Conservation (phyloP, 1,140 invertebrate genomes). For the Zaprionus taronus region DNA sequence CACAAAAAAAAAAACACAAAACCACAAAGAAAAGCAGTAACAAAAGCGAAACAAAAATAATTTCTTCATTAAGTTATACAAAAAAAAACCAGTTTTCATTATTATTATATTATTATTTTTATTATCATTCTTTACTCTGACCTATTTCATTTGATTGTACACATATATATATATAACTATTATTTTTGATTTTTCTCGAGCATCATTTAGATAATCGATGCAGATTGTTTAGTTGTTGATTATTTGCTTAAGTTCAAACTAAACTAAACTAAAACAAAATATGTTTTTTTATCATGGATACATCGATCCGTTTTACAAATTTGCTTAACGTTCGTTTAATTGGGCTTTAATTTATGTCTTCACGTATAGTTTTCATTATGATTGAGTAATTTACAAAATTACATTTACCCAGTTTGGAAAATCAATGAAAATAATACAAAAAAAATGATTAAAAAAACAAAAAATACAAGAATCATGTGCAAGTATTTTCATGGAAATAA, state of each 20-base stretch:
- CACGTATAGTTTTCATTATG: conserved; percentile 48
- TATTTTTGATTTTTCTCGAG: conserved; percentile 35
- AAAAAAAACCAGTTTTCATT: conserved; percentile 39
- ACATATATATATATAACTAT: conserved; percentile 24
- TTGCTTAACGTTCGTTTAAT: background rate
- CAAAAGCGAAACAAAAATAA: conserved; percentile 32
- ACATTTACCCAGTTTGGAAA: conserved; percentile 35
- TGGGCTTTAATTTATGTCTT: conserved; percentile 72
- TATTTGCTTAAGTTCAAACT: conserved; percentile 72
- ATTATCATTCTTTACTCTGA: conserved; percentile 5
- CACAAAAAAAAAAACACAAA: conserved; percentile 14
- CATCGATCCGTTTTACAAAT: background rate
- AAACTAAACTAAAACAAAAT: conserved; percentile 17
- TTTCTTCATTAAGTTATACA: conserved; percentile 31
- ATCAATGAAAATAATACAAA: conserved; percentile 35
- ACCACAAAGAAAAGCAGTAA: conserved; percentile 33
- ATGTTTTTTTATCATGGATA: conserved; percentile 10
- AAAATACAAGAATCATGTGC: conserved; percentile 62
- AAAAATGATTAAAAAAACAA: conserved; percentile 18
- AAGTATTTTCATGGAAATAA: conserved; percentile 81
- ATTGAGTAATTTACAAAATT: conserved; percentile 72
- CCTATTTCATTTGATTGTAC: conserved; percentile 18
- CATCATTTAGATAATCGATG: conserved; percentile 42
- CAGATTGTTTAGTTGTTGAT: conserved; percentile 74
- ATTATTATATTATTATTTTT: conserved; percentile 14